Conservation (phyloP, 2,113 vertebrate genomes). For the Sinocyclocheilus grahami region DNA sequence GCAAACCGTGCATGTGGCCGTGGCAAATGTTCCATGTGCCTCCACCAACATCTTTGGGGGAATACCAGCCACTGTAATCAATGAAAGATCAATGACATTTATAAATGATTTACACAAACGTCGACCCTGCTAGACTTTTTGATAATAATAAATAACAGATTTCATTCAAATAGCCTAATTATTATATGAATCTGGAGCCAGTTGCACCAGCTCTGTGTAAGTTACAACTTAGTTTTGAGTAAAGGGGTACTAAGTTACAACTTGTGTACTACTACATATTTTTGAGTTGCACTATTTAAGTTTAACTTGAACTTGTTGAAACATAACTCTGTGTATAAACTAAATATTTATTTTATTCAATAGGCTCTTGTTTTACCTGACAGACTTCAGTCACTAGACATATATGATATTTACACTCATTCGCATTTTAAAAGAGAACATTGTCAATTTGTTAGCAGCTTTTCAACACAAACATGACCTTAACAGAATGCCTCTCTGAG, state of each 20-base stretch:
- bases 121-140: neutral
- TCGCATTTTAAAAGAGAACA: neutral
- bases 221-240: too few species aligned
- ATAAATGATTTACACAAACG: neutral
- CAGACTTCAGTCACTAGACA: neutral
- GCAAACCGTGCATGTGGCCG: conserved; percentile 87
- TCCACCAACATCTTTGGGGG: conserved; percentile 88
- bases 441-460: neutral
- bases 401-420: neutral
- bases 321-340: too few species aligned
- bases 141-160: neutral
- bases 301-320: too few species aligned
- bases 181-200: neutral
- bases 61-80: conserved; percentile 83
- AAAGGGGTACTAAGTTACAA: too few species aligned
- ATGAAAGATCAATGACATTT: neutral
- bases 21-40: conserved; percentile 92
- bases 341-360: neutral
- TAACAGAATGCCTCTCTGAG: neutral
- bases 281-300: neutral
- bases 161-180: neutral
- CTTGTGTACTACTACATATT: neutral
- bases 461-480: neutral
- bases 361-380: neutral
- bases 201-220: neutral